These are phyloP conservation scores for Myotis vivesi DNA, from an alignment of 2,797 vertebrate species.

Conservation along the genomic window DNA sequence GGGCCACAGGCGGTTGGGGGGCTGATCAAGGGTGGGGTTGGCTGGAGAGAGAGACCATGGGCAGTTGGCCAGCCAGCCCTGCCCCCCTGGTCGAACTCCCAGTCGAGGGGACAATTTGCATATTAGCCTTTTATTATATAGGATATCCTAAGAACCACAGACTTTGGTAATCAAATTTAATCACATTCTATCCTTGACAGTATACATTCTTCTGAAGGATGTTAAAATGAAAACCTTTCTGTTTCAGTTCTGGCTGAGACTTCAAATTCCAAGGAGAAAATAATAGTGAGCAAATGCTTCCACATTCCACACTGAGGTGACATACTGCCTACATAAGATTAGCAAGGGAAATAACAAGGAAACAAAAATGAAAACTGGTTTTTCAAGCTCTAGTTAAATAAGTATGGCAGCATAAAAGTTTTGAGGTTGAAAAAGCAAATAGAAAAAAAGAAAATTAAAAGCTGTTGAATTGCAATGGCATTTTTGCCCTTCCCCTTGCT, in stretches of 20 bases:
- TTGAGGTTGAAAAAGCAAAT: neutral
- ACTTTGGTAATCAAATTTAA: slow-evolving; percentile 39
- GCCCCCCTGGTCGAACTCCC: too few species aligned
- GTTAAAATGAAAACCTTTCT: slow-evolving; percentile 65
- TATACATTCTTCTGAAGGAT: slow-evolving; percentile 51
- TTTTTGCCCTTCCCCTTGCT: neutral
- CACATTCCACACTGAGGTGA: slow-evolving; percentile 52
- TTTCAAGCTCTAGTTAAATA: neutral
- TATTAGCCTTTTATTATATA: too few species aligned
- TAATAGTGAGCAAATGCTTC: slow-evolving; percentile 55
- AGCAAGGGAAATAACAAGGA: slow-evolving; percentile 43
- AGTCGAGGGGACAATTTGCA: too few species aligned
- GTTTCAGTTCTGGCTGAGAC: slow-evolving; percentile 54
- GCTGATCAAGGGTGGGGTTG: too few species aligned
- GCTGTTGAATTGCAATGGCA: neutral
- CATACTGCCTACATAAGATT: neutral
- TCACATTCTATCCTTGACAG: slow-evolving; percentile 34
- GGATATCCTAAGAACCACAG: neutral
- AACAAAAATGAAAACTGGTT: slow-evolving; percentile 45
- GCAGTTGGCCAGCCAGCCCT: too few species aligned
- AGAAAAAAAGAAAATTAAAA: neutral
- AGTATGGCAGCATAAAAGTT: neutral
- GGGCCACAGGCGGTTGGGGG: too few species aligned
- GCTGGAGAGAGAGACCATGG: too few species aligned
- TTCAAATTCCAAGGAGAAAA: slow-evolving; percentile 68